Evolutionary conservation across 2,888 invertebrate genomes (phyloP).

Genomic region (Imbricaverruca yamaguchii): DNA sequence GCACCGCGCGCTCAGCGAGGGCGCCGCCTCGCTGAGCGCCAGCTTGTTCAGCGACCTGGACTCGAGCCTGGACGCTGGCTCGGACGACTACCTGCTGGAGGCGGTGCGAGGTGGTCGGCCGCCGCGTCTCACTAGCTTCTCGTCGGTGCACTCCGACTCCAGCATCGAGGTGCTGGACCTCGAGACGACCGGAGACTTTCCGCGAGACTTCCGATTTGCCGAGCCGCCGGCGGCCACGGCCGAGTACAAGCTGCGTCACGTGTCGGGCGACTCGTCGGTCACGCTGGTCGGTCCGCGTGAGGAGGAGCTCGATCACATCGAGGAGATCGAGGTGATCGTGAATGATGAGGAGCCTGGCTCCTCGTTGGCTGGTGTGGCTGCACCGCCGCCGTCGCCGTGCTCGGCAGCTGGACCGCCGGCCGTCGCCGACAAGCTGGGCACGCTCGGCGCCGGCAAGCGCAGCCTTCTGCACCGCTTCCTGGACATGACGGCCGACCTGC

Average conservation of each 20-base stretch:
- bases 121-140: neutral
- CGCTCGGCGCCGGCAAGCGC: neutral
- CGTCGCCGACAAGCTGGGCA: too few species aligned
- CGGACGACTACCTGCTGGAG: conserved; percentile 4
- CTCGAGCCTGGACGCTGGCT: neutral
- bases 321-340: conserved; percentile 3
- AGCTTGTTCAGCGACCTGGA: neutral
- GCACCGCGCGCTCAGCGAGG: neutral
- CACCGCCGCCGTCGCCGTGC: too few species aligned
- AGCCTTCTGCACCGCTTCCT: neutral
- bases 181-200: conserved; percentile 9
- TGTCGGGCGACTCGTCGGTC: neutral
- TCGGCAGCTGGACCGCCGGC: neutral
- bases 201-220: neutral
- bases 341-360: neutral
- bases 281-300: neutral
- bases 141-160: neutral
- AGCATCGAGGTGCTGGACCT: conserved; percentile 3
- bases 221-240: neutral
- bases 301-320: neutral
- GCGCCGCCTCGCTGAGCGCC: neutral
- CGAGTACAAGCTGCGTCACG: neutral
- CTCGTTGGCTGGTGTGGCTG: too few species aligned
- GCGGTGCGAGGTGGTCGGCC: neutral
- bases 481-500: conserved; percentile 7